Evolutionary conservation across 2,797 vertebrate species (phyloP), one percentile per base, ranked within the genome.

Genomic region (Melanitta fusca): DNA sequence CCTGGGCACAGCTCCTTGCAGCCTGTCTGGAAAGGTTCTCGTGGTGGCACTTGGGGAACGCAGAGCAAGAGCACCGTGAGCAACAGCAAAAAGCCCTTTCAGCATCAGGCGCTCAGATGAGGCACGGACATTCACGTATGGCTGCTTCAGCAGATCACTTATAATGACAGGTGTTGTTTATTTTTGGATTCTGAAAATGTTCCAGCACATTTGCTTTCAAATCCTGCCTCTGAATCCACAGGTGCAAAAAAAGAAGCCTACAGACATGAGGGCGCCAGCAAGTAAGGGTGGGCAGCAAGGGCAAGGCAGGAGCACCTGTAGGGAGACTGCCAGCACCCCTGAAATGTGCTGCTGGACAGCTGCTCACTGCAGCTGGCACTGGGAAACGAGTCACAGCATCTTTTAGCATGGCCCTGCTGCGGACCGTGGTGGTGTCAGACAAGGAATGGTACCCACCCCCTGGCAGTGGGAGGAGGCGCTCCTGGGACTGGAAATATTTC

Each of bases 171-270:
- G 68, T 91, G 88, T 72, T 1, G 4, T 78, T 96, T 93, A 86
- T 73, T 95, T 96, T 94, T 89, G 81, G 70, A 58, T 91, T 93
- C 70, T 82, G 85, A 84, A 96, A 91, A 80, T 27, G 60, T 85
- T 83, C 74, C 83, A 84, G 61, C 62, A 60, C 45, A 66, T 91
- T 83, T 88, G 53, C 41, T 88, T 81, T 91, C 72, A 94, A 93
- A 89, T 61, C 72, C 75, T 73, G 28, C 47, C 78, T 65, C 73
- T 86, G 66, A 94, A 89, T 93, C 58, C 78, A 80, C 54, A 41
- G 60, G 75, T 72, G 69, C 75, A 69, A 74, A 92, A 49, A 49
- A 24, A 49, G 13, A 88, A 79, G 25, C 65, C 60, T 27, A 19
- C 27, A 80, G 54, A 60, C 14, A 0, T 16, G 64, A 65, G 61